These are phyloP conservation scores for Echeneis naucrates DNA, from an alignment of 2,797 vertebrate genomes.

Conservation along the genomic window DNA sequence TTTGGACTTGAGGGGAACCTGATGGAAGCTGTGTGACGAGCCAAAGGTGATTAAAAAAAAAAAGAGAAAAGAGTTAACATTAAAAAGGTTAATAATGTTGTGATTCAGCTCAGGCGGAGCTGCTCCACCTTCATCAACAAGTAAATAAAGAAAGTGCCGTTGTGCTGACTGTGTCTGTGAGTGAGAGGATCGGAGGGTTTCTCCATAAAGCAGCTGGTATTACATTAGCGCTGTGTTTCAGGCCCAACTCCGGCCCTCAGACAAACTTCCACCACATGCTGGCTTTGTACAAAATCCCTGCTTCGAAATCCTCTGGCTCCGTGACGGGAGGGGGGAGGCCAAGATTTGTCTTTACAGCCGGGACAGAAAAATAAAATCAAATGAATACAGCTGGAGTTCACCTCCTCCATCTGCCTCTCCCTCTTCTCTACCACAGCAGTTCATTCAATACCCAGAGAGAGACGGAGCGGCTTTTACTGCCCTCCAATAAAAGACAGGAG, in stretches of 20 bases:
- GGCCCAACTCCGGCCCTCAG: slow-evolving; percentile 53
- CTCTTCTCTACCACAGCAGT: slow-evolving; percentile 38
- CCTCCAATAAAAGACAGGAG: slow-evolving; percentile 67
- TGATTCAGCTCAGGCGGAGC: too few relatives aligned
- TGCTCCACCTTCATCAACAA: too few relatives aligned
- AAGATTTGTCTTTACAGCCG: slow-evolving; percentile 81
- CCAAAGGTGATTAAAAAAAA: too few relatives aligned
- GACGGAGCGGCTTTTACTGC: slow-evolving; percentile 47
- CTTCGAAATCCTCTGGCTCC: slow-evolving; percentile 53
- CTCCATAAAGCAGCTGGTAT: slow-evolving; percentile 49
- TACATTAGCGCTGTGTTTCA: slow-evolving; percentile 51
- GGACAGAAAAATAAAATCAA: too few relatives aligned
- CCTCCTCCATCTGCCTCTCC: slow-evolving; percentile 26
- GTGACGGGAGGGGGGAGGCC: slow-evolving; percentile 47
- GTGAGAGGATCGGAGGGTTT: slow-evolving; percentile 53
- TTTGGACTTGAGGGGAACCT: too few relatives aligned
- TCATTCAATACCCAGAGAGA: slow-evolving; percentile 62
- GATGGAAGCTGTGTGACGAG: too few relatives aligned
- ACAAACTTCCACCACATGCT: slow-evolving; percentile 52
- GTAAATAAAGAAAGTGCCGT: too few relatives aligned
- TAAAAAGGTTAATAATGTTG: too few relatives aligned
- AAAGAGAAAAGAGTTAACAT: too few relatives aligned
- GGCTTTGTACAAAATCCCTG: slow-evolving; percentile 64
- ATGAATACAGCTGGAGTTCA: too few relatives aligned
- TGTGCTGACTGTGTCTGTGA: too few relatives aligned